Conservation (phyloP, 1,140 invertebrate genomes). For the Drosophila athabasca region DNA sequence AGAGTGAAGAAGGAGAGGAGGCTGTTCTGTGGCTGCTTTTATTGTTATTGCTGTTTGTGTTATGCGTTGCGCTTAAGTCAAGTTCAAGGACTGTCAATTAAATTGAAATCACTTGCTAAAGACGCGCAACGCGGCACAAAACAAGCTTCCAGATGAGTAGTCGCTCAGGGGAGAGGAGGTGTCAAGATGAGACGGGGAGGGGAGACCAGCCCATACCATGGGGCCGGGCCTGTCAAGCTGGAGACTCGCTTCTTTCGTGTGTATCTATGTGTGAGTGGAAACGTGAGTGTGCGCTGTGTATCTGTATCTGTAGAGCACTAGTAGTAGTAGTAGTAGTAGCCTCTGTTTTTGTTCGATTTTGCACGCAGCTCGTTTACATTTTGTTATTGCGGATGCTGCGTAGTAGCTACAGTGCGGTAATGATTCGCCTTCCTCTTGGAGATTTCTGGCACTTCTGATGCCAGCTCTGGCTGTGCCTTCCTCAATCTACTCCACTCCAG, state of each 20-base stretch:
- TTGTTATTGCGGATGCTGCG: conserved; percentile 61
- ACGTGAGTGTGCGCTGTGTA: conserved; percentile 18
- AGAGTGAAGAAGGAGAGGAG: conserved; percentile 21
- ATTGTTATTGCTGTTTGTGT: conserved; percentile 49
- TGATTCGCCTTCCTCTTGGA: conserved; percentile 32
- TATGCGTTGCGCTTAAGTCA: conserved; percentile 79
- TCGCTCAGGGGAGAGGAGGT: neutral
- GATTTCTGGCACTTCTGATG: neutral
- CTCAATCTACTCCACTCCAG: conserved; percentile 20
- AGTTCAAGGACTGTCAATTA: conserved; percentile 83
- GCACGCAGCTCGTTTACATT: conserved; percentile 57
- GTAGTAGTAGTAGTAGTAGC: too few species aligned
- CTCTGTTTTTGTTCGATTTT: conserved; percentile 36
- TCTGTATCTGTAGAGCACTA: conserved; percentile 11
- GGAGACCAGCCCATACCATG: neutral
- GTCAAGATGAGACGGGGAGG: neutral
- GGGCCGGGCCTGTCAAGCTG: conserved; percentile 2
- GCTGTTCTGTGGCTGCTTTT: conserved; percentile 27
- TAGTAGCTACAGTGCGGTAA: conserved; percentile 61
- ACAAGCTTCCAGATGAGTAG: conserved; percentile 63
- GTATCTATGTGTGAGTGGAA: neutral
- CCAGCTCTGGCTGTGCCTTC: neutral
- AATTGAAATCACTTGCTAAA: conserved; percentile 83
- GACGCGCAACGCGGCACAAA: conserved; percentile 60
- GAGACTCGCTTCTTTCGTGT: conserved; percentile 47